Conservation (phyloP, 2,888 invertebrate species). For the Hydrotaea diabolus region DNA sequence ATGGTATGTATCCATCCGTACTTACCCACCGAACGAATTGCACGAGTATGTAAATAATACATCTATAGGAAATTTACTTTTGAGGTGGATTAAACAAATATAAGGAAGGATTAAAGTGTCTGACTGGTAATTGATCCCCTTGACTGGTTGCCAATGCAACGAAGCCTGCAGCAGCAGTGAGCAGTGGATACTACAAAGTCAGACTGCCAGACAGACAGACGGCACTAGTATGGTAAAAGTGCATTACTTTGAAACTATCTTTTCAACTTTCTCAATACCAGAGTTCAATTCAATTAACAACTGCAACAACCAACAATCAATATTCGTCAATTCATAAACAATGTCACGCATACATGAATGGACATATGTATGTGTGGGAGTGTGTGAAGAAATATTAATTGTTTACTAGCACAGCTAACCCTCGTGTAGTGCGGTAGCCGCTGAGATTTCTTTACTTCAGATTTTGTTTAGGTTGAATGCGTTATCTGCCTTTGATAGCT, state of each 20-base stretch:
- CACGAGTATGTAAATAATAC: slow-evolving; percentile 50
- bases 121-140: slow-evolving; percentile 63
- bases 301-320: neutral
- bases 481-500: no score
- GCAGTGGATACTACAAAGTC: neutral
- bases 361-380: neutral
- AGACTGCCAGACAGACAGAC: neutral
- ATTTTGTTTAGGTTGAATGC: no score
- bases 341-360: neutral
- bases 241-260: neutral
- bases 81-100: slow-evolving; percentile 66
- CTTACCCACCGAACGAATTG: slow-evolving; percentile 15
- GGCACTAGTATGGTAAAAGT: neutral
- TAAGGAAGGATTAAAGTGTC: slow-evolving; percentile 61
- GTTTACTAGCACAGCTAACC: neutral
- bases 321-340: neutral
- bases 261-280: neutral
- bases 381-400: slow-evolving; percentile 30
- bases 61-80: slow-evolving; percentile 60
- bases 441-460: no score
- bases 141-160: slow-evolving; percentile 50
- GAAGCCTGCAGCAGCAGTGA: neutral
- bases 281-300: neutral
- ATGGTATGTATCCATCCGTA: neutral
- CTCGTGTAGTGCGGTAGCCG: no score